Percentiles rank a stretch among this genome's conserved stretches.
Evolutionary conservation across 2,797 vertebrate species (phyloP).

Genomic region (Ceryle rudis): DNA sequence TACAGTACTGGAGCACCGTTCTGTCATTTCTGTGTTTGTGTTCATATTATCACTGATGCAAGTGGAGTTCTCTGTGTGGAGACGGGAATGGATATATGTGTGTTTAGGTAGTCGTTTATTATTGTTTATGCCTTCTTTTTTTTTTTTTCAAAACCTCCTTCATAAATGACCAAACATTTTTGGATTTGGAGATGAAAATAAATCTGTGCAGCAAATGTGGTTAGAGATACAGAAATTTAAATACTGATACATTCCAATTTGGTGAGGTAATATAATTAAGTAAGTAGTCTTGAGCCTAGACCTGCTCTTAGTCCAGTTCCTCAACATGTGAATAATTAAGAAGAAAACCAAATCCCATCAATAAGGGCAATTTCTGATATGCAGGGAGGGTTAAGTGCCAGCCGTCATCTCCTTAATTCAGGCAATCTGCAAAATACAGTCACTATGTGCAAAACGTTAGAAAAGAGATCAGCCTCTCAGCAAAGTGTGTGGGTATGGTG

Average conservation of each 20-base stretch:
- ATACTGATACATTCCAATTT: fast-evolving
- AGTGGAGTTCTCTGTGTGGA: neutral
- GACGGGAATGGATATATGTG: neutral
- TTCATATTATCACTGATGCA: neutral
- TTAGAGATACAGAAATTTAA: neutral
- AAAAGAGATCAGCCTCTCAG: neutral
- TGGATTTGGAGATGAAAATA: neutral
- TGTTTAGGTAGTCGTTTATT: neutral
- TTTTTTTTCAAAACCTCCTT: neutral
- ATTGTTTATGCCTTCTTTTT: neutral
- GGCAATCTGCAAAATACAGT: neutral
- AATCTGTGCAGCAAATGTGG: neutral
- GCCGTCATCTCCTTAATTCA: neutral
- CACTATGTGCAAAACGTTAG: neutral
- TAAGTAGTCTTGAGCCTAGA: neutral
- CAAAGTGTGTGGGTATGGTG: neutral
- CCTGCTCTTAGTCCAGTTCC: neutral
- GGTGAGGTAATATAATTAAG: neutral
- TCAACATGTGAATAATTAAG: neutral
- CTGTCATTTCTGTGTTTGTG: neutral
- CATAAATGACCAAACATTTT: neutral
- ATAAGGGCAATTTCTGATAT: neutral
- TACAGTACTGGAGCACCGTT: fast-evolving
- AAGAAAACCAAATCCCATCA: neutral
- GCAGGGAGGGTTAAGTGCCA: neutral